A percentile compares a stretch with the other conserved stretches of the same genome.
Conservation (phyloP, 2,113 vertebrate genomes). For the Pipra filicauda region DNA sequence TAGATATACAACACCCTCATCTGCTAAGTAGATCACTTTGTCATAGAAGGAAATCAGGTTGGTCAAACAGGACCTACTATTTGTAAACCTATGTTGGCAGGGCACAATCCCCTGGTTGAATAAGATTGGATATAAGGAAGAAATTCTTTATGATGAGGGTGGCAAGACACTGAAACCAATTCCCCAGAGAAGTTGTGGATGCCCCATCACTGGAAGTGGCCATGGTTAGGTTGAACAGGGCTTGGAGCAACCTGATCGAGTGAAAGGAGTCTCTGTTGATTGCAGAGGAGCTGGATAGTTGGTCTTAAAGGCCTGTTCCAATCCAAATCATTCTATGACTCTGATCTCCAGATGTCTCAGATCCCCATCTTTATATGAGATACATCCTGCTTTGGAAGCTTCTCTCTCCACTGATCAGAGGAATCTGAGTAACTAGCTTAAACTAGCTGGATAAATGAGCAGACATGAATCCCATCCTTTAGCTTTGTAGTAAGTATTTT, state of each 20-base stretch:
- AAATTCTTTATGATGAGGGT: not conserved
- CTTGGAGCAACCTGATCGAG: not conserved
- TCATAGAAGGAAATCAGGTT: not conserved
- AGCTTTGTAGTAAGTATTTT: not conserved
- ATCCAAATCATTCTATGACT: not conserved
- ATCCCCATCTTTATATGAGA: not conserved
- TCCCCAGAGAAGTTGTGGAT: not conserved
- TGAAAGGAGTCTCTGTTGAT: not conserved
- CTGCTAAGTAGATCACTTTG: not conserved
- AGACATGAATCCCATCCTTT: not conserved
- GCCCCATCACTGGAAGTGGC: not conserved
- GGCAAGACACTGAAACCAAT: not conserved
- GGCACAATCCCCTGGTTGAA: not conserved
- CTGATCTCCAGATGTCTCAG: not conserved
- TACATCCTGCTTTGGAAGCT: not conserved
- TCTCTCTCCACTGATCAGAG: not conserved
- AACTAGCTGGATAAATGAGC: not conserved
- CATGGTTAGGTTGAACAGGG: no score
- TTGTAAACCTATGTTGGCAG: not conserved
- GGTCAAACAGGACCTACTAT: not conserved
- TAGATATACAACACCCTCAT: not conserved
- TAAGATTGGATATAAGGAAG: not conserved
- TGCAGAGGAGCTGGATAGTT: not conserved
- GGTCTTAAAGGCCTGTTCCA: not conserved
- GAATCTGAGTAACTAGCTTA: not conserved